phyloP scores from a whole-genome alignment of 2,797 vertebrate genomes.

The Leptatherina wallacei region DNA sequence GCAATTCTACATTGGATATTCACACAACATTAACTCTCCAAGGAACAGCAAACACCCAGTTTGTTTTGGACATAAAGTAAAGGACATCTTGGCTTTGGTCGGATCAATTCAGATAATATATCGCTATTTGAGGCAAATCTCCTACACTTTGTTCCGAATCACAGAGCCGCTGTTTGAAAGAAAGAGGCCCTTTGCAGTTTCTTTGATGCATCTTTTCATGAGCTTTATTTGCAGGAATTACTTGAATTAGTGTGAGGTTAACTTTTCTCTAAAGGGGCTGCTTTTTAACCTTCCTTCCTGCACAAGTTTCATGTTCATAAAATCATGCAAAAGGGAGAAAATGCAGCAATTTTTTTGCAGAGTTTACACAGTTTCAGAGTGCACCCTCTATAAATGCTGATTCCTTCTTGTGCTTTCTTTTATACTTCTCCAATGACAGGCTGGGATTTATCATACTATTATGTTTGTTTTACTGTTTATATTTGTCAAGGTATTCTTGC shows the following conservation, averaged over 20 bases:
- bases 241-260: constrained; percentile 21
- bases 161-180: constrained; percentile 31
- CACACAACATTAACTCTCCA: constrained; percentile 70
- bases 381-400: not conserved
- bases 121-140: constrained; percentile 25
- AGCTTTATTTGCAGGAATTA: constrained; percentile 43
- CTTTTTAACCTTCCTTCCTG: constrained; percentile 24
- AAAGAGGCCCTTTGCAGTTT: constrained; percentile 13
- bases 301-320: not conserved
- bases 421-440: constrained; percentile 20
- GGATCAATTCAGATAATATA: constrained; percentile 46
- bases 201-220: constrained; percentile 32
- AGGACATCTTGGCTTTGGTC: constrained; percentile 42
- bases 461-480: constrained; percentile 32
- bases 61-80: constrained; percentile 77
- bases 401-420: constrained; percentile 24
- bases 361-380: not conserved
- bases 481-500: constrained; percentile 48
- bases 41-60: constrained; percentile 57
- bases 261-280: constrained; percentile 23
- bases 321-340: constrained; percentile 4
- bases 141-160: constrained; percentile 41
- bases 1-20: constrained; percentile 48
- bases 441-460: constrained; percentile 21
- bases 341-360: not conserved